Evolutionary conservation across 1,140 invertebrate genomes (phyloP).

Genomic region (Tetramorium parvispinum): DNA sequence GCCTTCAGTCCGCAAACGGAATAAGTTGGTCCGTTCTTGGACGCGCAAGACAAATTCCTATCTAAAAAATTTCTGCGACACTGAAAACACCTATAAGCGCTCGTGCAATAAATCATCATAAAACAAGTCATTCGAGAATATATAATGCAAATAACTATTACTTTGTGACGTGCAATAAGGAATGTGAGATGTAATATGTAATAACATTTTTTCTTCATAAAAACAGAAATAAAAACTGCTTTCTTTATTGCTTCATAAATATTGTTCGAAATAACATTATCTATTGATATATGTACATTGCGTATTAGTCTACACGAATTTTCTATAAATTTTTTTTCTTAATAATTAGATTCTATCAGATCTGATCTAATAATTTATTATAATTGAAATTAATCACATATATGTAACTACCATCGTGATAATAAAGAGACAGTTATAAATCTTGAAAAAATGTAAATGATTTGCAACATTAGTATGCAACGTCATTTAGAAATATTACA

Average conservation of each 20-base stretch:
- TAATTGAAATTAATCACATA: not conserved
- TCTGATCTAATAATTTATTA: not conserved
- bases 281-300: not conserved
- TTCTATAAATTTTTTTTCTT: not conserved
- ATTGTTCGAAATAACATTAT: not conserved
- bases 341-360: not conserved
- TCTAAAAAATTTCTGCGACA: not conserved
- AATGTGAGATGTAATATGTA: not conserved
- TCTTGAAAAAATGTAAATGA: not conserved
- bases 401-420: not conserved
- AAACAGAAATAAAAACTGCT: not conserved
- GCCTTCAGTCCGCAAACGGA: slow-evolving; percentile 18
- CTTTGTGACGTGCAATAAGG: not conserved
- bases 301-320: not conserved
- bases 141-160: not conserved
- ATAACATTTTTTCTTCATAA: not conserved
- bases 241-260: not conserved
- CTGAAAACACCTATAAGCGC: not conserved
- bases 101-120: not conserved
- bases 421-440: not conserved
- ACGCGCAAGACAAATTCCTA: not conserved
- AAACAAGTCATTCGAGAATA: not conserved
- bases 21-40: slow-evolving; percentile 25
- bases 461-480: not conserved
- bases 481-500: not conserved